Base-by-base conservation (phyloP, 2,113 vertebrate genomes). In the Mellivora capensis region DNA sequence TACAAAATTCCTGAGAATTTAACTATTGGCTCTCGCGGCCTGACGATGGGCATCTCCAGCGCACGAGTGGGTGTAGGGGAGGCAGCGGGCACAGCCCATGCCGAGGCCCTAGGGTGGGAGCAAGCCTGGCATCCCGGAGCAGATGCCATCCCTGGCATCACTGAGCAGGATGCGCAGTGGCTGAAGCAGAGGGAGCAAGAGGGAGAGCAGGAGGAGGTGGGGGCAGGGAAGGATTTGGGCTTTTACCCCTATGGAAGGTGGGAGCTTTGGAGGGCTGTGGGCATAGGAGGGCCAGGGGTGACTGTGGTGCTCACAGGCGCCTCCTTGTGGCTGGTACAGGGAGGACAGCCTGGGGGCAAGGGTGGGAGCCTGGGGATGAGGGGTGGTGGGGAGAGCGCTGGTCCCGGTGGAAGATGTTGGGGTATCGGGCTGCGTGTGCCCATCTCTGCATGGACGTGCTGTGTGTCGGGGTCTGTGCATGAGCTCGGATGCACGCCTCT, bases 121-220 rank as follows among this genome's bases (percentile, higher is more conserved):
- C 0, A 0, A 1, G 61, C 52, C 76, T 6, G 6, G 18, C 0
- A 0, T 25, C 29, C 37, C 15, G 21, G 59, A 25, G 6, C 7
- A 37, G 44, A n/a, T n/a, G n/a, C n/a, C n/a, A n/a, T n/a, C n/a
- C 52, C 76, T 6, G 6, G 18, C 0, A 0, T 25, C 29, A 34
- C 15, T 17, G 59, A 25, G 6, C 7, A 93, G 69, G 61, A 31
- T 6, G 13, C 52, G 57, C 0, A 10, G 15, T 44, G 25, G 62
- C 91, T 88, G 85, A 31, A 76, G 49, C 61, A 14, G 76, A 87
- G 12, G 27, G 72, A 81, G 47, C 0, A 0, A 39, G 27, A 42
- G 61, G 14, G 15, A 27, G 13, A 52, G 20, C 14, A 8, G 15
- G 34, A 44, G n/a, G 18, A 13, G 59, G 34, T 3, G 0, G 31